Conservation (phyloP, 2,113 vertebrate species). For the Lates calcarifer region DNA sequence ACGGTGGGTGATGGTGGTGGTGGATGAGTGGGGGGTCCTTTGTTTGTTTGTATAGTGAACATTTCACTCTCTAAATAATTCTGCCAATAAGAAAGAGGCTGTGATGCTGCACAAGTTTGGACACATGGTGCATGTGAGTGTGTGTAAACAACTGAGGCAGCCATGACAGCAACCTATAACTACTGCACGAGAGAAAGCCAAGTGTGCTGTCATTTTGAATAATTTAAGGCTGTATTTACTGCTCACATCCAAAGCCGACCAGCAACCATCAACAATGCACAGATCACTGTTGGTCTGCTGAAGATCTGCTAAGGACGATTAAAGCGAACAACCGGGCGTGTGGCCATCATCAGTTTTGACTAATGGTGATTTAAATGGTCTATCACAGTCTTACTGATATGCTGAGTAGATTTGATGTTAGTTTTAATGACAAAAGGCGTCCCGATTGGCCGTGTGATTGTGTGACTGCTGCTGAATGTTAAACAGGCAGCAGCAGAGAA, state of each 20-base stretch:
- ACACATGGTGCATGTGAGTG: slow-evolving; percentile 5
- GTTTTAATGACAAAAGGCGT: slow-evolving; percentile 66
- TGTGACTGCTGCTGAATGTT: slow-evolving; percentile 52
- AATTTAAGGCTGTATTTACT: neutral
- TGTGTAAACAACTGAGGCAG: neutral
- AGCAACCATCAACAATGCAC: neutral
- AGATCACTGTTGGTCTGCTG: neutral
- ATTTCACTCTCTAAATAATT: slow-evolving; percentile 53
- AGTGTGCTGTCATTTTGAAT: slow-evolving; percentile 8
- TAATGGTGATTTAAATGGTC: slow-evolving; percentile 25
- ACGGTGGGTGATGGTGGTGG: too few relatives aligned
- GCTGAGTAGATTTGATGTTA: slow-evolving; percentile 12
- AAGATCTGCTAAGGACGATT: neutral
- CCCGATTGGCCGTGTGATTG: slow-evolving; percentile 29
- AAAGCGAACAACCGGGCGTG: slow-evolving; percentile 7
- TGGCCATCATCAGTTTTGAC: neutral
- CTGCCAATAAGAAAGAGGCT: slow-evolving; percentile 21
- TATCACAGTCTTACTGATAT: slow-evolving; percentile 1
- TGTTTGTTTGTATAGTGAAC: slow-evolving; percentile 65
- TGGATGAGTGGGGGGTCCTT: slow-evolving; percentile 27
- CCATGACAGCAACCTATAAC: neutral
- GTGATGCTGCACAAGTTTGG: slow-evolving; percentile 28
- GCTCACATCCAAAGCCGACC: neutral
- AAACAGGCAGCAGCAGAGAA: slow-evolving; percentile 48
- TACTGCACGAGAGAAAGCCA: neutral